These are phyloP conservation scores for Drusus annulatus DNA, from an alignment of 1,140 invertebrate genomes.

Conservation along the genomic window DNA sequence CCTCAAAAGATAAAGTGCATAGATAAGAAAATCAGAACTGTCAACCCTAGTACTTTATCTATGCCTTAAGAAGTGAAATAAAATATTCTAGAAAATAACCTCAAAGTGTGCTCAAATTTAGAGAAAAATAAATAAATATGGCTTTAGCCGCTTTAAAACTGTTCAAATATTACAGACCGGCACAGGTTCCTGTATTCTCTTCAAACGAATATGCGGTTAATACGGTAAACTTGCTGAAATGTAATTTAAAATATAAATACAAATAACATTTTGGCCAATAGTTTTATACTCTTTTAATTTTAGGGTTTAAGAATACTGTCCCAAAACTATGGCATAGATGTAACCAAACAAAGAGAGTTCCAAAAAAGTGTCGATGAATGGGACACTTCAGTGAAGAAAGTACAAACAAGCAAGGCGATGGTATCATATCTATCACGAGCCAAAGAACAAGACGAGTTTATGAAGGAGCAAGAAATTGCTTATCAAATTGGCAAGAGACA, in stretches of 20 bases:
- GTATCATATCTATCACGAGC: slow-evolving; percentile 88
- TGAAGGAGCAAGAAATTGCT: slow-evolving; percentile 85
- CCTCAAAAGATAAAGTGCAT: too few relatives aligned
- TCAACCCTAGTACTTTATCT: too few relatives aligned
- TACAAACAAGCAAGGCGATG: slow-evolving; percentile 89
- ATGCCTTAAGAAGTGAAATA: too few relatives aligned
- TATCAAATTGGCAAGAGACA: slow-evolving; percentile 95
- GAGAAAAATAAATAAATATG: background rate
- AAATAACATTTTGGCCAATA: background rate
- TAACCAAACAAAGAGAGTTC: slow-evolving; percentile 46
- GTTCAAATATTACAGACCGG: slow-evolving; percentile 5
- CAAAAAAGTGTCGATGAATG: slow-evolving; percentile 43
- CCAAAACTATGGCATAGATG: slow-evolving; percentile 36
- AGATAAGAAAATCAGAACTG: too few relatives aligned
- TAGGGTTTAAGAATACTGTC: slow-evolving; percentile 7
- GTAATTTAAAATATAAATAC: too few relatives aligned
- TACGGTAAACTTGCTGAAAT: background rate
- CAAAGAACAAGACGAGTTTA: slow-evolving; percentile 86
- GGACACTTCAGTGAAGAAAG: slow-evolving; percentile 65
- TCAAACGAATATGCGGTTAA: background rate
- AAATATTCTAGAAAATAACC: slow-evolving; percentile 4
- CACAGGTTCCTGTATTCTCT: background rate
- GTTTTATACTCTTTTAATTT: background rate
- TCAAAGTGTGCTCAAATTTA: background rate
- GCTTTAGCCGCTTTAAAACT: slow-evolving; percentile 6